Conservation (phyloP, 2,113 vertebrate genomes). For the Physeter macrocephalus region DNA sequence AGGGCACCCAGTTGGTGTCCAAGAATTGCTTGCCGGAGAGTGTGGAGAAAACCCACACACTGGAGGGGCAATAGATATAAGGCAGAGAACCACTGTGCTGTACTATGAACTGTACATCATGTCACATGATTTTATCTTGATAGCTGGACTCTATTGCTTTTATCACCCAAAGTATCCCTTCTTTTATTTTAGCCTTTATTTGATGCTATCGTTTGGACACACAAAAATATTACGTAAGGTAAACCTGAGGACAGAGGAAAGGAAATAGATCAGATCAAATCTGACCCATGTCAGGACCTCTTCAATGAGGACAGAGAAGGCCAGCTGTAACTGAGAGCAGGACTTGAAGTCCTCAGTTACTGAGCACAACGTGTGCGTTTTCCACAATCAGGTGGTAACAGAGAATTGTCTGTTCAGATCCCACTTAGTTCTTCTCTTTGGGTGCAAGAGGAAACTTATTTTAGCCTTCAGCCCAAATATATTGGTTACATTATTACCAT, state of each 20-base stretch:
- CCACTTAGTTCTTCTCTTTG: constrained; percentile 24
- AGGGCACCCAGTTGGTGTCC: neutral
- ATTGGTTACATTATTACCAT: constrained; percentile 63
- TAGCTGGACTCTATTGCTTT: neutral
- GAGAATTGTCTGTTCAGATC: constrained; percentile 52
- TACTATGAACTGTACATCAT: neutral
- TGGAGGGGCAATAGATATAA: neutral
- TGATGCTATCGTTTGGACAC: neutral
- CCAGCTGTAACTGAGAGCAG: neutral
- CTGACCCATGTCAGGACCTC: neutral
- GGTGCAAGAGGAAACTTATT: constrained; percentile 54
- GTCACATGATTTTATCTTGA: neutral
- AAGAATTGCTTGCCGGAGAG: neutral
- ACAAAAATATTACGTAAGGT: neutral
- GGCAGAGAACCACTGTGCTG: neutral
- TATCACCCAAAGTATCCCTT: neutral
- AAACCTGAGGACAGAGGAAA: neutral
- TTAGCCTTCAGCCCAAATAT: constrained; percentile 55
- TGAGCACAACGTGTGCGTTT: neutral
- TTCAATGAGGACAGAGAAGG: neutral
- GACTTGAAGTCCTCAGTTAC: neutral
- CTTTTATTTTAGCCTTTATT: neutral
- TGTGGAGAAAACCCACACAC: neutral
- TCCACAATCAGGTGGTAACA: constrained; percentile 26
- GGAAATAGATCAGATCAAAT: neutral